A percentile compares a stretch with the other conserved stretches of the same genome.
Evolutionary conservation across 2,797 vertebrate species (phyloP).

Genomic region (Pterois miles): DNA sequence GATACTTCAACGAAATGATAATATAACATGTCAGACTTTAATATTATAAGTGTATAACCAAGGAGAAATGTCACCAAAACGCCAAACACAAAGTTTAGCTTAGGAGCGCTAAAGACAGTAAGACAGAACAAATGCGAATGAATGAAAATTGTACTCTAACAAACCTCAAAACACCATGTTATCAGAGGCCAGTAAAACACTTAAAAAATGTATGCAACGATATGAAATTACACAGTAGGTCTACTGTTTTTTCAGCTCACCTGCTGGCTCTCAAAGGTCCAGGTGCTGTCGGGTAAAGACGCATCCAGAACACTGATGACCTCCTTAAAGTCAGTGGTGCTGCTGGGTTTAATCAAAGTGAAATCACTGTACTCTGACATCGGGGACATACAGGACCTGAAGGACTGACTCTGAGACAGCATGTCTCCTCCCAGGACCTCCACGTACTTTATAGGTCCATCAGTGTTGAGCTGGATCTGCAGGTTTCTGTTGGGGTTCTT

Average conservation of each 20-base stretch:
- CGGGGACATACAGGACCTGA: constrained; percentile 80
- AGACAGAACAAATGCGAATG: background rate
- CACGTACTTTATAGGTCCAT: constrained; percentile 81
- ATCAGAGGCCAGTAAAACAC: background rate
- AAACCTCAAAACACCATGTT: background rate
- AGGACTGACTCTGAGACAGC: constrained; percentile 81
- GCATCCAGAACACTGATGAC: constrained; percentile 77
- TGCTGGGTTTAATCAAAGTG: constrained; percentile 79
- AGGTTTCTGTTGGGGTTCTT: constrained; percentile 80
- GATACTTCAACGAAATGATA: background rate
- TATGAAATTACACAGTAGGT: background rate
- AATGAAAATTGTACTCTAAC: background rate
- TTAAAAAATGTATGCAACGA: background rate
- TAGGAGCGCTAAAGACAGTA: background rate
- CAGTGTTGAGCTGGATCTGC: constrained; percentile 80
- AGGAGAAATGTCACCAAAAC: background rate
- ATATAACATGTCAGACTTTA: background rate
- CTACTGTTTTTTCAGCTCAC: constrained; percentile 55
- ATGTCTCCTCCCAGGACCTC: constrained; percentile 82
- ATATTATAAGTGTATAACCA: no score
- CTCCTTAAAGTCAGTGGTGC: constrained; percentile 76
- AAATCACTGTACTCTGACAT: constrained; percentile 82
- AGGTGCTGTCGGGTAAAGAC: constrained; percentile 76
- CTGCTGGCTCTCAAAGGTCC: constrained; percentile 79
- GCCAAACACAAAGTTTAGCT: background rate